Percentiles rank a stretch among this genome's conserved stretches.
phyloP scores from a whole-genome alignment of 2,888 invertebrate genomes.

The Escarpia spicata region DNA sequence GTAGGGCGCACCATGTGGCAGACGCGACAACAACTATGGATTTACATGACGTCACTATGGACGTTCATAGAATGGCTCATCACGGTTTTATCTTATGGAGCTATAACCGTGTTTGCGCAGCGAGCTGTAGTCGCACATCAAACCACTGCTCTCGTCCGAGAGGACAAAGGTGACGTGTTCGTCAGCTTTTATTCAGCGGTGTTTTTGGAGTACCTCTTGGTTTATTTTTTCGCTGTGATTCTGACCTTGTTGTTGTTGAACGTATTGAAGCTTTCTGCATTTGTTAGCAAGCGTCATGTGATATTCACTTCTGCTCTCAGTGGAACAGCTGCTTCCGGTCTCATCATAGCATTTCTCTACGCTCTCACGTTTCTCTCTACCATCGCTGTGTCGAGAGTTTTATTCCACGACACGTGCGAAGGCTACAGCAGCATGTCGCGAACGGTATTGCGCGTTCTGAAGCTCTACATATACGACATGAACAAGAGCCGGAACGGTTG shows the following conservation, averaged over 20 bases:
- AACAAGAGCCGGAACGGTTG: not conserved
- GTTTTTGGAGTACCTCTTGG: not conserved
- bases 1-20: not conserved
- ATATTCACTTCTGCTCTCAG: not conserved
- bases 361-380: not conserved
- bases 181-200: not conserved
- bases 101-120: not conserved
- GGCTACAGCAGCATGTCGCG: not conserved
- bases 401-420: not conserved
- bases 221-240: not conserved
- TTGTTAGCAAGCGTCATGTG: not conserved
- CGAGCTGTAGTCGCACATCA: not conserved
- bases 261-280: not conserved
- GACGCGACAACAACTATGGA: not conserved
- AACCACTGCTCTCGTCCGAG: not conserved
- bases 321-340: not conserved
- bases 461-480: not conserved
- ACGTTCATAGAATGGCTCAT: not conserved
- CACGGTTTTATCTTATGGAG: not conserved
- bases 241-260: not conserved
- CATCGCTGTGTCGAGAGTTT: not conserved
- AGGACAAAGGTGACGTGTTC: not conserved
- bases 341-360: not conserved
- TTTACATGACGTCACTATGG: not conserved
- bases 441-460: not conserved